Conservation (phyloP, 92 coral and sea anemone genomes). For the Actinernus sp. region DNA sequence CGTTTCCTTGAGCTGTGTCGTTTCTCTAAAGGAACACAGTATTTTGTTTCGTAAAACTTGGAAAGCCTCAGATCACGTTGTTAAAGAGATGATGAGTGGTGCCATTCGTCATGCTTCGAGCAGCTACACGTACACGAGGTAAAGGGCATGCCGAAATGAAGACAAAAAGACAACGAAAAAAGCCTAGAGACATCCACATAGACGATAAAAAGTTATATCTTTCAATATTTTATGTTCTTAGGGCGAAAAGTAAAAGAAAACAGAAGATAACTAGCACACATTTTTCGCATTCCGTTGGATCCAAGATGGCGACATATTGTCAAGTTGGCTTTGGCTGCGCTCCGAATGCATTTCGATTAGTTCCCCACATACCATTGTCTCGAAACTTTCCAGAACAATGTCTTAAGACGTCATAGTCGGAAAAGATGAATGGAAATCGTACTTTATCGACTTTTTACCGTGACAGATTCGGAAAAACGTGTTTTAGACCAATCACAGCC, state of each 20-base stretch:
- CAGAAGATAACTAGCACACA: no score
- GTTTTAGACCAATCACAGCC: slow-evolving; percentile 5
- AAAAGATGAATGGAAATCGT: slow-evolving; percentile 4
- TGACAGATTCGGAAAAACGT: background rate
- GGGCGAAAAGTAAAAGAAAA: no score
- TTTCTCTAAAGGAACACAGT: slow-evolving; percentile 5
- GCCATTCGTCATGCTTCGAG: no score
- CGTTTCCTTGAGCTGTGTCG: slow-evolving; percentile 19
- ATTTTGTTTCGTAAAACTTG: slow-evolving; percentile 12
- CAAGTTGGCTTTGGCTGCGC: background rate
- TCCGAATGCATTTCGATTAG: background rate
- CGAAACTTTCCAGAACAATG: slow-evolving; percentile 20
- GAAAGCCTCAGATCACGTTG: slow-evolving; percentile 5
- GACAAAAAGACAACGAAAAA: no score
- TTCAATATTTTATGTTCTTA: no score
- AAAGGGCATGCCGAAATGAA: no score
- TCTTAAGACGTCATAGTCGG: background rate
- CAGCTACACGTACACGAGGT: no score
- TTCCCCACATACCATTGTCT: slow-evolving; percentile 23
- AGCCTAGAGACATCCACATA: no score
- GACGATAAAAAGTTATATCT: no score
- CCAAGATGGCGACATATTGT: no score
- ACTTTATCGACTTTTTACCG: slow-evolving; percentile 10
- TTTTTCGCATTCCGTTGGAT: no score
- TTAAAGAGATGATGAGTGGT: no score